A percentile compares a stretch with the other conserved stretches of the same genome.
Conservation (phyloP, 2,888 invertebrate genomes). For the Lasioglossum lativentre region DNA sequence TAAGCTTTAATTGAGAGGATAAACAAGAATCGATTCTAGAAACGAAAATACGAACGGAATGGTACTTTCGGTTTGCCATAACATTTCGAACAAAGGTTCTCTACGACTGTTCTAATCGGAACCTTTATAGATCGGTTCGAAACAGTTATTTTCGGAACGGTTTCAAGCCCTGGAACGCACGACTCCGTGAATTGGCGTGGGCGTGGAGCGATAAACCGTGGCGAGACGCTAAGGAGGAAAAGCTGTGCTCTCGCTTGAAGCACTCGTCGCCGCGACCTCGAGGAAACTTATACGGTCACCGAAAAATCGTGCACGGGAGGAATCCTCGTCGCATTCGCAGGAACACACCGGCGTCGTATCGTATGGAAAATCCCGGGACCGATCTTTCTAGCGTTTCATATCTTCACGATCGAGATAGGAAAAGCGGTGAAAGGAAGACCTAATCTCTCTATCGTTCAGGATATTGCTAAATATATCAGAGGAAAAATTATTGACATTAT, state of each 20-base stretch:
- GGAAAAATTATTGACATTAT: conserved; percentile 40
- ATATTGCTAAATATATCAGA: conserved; percentile 68
- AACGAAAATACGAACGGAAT: not conserved
- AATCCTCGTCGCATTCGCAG: conserved; percentile 41
- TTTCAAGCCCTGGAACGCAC: conserved; percentile 1
- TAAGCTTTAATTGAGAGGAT: not conserved
- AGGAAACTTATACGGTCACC: conserved; percentile 32
- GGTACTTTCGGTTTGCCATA: not conserved
- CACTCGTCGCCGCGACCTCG: conserved; percentile 41
- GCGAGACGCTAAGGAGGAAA: not conserved
- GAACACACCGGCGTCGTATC: conserved; percentile 35
- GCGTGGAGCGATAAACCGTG: not conserved
- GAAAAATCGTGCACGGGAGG: conserved; percentile 43
- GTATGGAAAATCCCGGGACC: conserved; percentile 60
- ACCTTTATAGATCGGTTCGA: not conserved
- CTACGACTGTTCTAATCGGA: not conserved
- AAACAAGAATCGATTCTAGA: not conserved
- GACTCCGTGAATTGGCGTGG: not conserved
- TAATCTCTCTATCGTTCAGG: conserved; percentile 66
- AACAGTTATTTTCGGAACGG: not conserved
- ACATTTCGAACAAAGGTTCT: not conserved
- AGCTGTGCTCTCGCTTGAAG: not conserved
- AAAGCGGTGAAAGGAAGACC: conserved; percentile 40
- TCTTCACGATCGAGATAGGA: conserved; percentile 55
- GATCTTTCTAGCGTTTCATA: conserved; percentile 62